Evolutionary conservation across 2,888 invertebrate species (phyloP).

Genomic region (Cerastoderma edule): DNA sequence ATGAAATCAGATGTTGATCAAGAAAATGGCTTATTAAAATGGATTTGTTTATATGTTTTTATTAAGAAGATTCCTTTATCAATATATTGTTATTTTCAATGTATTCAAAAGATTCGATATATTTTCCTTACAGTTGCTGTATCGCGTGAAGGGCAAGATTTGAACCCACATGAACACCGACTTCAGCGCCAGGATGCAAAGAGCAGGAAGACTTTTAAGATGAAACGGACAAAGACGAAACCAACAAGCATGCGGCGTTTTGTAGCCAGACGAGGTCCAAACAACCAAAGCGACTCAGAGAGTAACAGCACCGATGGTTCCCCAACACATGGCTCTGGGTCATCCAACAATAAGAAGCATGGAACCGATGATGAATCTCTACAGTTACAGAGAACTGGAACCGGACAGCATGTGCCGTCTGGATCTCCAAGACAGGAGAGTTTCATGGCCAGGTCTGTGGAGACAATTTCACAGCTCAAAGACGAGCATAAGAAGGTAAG

Average conservation of each 20-base stretch:
- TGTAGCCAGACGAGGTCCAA: slow-evolving; percentile 63
- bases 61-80: neutral
- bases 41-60: too few relatives aligned
- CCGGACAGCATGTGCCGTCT: slow-evolving; percentile 40
- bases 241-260: slow-evolving; percentile 69
- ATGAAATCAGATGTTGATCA: too few relatives aligned
- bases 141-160: slow-evolving; percentile 49
- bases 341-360: slow-evolving; percentile 28
- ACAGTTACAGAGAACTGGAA: slow-evolving; percentile 51
- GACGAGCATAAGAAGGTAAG: slow-evolving; percentile 59
- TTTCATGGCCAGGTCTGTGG: slow-evolving; percentile 70
- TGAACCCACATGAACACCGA: slow-evolving; percentile 84
- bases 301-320: slow-evolving; percentile 68
- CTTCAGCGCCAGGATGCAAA: slow-evolving; percentile 96
- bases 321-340: slow-evolving; percentile 47
- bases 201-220: slow-evolving; percentile 95
- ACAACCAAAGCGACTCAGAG: slow-evolving; percentile 66
- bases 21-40: too few relatives aligned
- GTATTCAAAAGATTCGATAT: too few relatives aligned
- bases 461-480: slow-evolving; percentile 72
- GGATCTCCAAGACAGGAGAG: slow-evolving; percentile 55
- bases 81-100: too few relatives aligned
- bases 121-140: slow-evolving; percentile 15
- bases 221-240: slow-evolving; percentile 79
- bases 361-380: slow-evolving; percentile 45